phyloP scores from a whole-genome alignment of 1,140 invertebrate species.

The Oryctes rhinoceros region DNA sequence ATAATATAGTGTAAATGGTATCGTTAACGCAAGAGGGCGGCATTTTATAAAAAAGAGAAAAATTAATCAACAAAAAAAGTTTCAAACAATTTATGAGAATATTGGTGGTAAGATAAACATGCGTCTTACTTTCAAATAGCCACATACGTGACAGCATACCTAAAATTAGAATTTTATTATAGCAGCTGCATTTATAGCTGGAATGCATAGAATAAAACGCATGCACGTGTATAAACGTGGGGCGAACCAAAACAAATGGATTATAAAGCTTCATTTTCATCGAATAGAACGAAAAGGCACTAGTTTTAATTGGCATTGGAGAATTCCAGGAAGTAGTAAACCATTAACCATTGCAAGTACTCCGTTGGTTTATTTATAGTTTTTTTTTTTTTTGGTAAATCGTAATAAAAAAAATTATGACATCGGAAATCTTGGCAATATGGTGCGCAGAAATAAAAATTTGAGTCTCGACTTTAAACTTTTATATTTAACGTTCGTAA shows the following conservation, averaged over 20 bases:
- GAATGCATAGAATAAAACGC: conserved; percentile 21
- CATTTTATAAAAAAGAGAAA: too few relatives aligned
- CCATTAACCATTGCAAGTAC: too few relatives aligned
- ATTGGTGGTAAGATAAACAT: neutral
- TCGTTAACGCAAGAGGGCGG: too few relatives aligned
- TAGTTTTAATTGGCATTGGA: neutral
- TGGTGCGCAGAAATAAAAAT: too few relatives aligned
- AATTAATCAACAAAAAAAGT: too few relatives aligned
- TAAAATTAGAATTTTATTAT: conserved; percentile 22
- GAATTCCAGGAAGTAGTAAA: too few relatives aligned
- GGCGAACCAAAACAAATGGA: neutral
- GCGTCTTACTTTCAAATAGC: conserved; percentile 12
- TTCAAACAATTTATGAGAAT: too few relatives aligned
- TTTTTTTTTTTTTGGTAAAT: neutral
- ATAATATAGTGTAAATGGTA: too few relatives aligned
- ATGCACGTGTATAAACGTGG: conserved; percentile 4
- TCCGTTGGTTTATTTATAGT: neutral
- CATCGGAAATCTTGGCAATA: neutral
- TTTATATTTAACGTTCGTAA: too few relatives aligned
- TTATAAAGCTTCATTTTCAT: neutral
- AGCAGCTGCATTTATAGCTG: neutral
- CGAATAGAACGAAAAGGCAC: neutral
- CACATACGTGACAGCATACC: neutral
- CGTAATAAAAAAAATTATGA: neutral
- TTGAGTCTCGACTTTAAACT: too few relatives aligned